Evolutionary conservation across 64 coral and sea anemone genomes (phyloP).

Genomic region (Platygyra sinensis): DNA sequence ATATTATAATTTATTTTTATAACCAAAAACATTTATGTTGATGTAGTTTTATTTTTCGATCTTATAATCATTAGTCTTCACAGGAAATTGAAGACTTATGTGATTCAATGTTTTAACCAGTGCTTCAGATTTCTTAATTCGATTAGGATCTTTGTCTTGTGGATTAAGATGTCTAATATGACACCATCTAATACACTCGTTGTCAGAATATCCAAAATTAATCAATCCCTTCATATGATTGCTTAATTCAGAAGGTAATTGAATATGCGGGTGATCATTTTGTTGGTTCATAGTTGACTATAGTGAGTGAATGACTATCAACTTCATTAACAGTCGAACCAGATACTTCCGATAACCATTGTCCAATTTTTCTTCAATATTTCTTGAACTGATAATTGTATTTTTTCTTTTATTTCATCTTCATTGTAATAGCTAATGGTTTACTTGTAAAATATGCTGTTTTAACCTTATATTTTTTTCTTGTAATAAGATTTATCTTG

Average conservation of each 20-base stretch:
- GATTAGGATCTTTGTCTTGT: too few species aligned
- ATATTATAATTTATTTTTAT: not conserved
- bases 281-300: not conserved
- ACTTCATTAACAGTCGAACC: not conserved
- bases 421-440: too few species aligned
- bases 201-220: not conserved
- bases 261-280: not conserved
- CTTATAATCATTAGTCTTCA: not conserved
- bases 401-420: not conserved
- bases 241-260: not conserved
- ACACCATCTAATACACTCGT: conserved; percentile 2
- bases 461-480: too few species aligned
- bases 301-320: not conserved
- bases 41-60: conserved; percentile 23
- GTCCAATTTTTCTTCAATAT: not conserved
- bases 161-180: not conserved
- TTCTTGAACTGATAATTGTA: not conserved
- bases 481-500: too few species aligned
- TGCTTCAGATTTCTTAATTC: too few species aligned
- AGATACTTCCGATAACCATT: not conserved
- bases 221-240: not conserved
- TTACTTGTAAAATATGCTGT: too few species aligned
- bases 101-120: not conserved
- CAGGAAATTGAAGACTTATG: not conserved
- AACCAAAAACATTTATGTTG: not conserved